Base-by-base conservation (phyloP, 2,797 vertebrate species). In the Pipistrellus kuhlii region DNA sequence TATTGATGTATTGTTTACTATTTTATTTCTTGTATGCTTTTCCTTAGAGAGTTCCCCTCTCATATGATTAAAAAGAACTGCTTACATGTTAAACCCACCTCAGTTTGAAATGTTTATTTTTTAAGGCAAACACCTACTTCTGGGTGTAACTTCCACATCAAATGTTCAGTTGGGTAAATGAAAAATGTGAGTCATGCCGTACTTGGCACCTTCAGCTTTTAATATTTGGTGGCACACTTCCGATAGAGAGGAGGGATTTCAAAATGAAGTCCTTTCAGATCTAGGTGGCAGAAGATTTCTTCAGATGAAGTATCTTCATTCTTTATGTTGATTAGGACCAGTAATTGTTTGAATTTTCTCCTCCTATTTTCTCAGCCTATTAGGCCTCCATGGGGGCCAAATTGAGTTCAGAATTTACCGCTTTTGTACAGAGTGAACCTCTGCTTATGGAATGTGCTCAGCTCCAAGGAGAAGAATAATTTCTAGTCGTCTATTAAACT, bases 321-420 rank as follows among this genome's bases (percentile, higher is more conserved):
- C 46, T 77, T 73, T 3, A 48, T 17, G 30, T 55, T 46, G 57
- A 64, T 82, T 55, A 46, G 82, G 90, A 84, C 25, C 30, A 53
- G 78, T n/a, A 64, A 80, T 85, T 10, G 30, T 69, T 68, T 86
- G 89, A 44, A 77, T 94, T 96, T 94, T 95, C 59, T 53, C 86
- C 94, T 95, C 94, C 3, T 93, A 62, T 96, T 97, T 95, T n/a
- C 68, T 88, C 80, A 30, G 71, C 71, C 21, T 59, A 15, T 9
- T 10, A 12, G 64, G 27, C 64, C 77, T 88, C 35, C 13, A 1
- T 0, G 0, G 68, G 72, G 94, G 95, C 95, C 96, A 86, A 5
- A 64, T 78, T 85, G 55, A 27, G 78, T 84, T 86, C 80, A 57
- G 38, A 80, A 71, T 81, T 86, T 25, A 81, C 51, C 23, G 14